Evolutionary conservation across 2,888 invertebrate species (phyloP).

Genomic region (Caenorhabditis sulstoni): DNA sequence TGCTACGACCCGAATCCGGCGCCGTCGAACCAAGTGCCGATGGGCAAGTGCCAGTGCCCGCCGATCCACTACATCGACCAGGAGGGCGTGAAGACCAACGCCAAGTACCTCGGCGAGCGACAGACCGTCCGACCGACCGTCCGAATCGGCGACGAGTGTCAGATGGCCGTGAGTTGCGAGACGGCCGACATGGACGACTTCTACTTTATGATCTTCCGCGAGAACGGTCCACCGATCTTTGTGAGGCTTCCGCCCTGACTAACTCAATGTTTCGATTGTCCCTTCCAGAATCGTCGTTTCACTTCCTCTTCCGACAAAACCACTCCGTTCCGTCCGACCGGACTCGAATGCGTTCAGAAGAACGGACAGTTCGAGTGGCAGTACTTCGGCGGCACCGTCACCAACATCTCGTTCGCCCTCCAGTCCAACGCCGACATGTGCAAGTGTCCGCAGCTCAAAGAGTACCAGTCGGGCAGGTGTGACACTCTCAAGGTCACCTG

Average conservation of each 20-base stretch:
- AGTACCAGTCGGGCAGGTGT: background rate
- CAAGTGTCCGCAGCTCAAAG: background rate
- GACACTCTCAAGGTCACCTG: background rate
- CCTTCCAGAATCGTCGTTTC: slow-evolving; percentile 8
- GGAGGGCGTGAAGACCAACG: background rate
- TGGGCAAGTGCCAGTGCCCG: slow-evolving; percentile 1
- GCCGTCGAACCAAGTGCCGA: background rate
- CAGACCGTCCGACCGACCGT: slow-evolving; percentile 1
- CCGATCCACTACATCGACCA: background rate
- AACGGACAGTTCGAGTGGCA: slow-evolving; percentile 4
- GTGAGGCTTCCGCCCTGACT: background rate
- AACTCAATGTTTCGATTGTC: background rate
- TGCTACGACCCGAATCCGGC: background rate
- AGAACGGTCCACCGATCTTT: slow-evolving; percentile 9
- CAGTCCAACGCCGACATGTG: background rate
- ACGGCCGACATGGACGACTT: background rate
- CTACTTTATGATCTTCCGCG: slow-evolving; percentile 17
- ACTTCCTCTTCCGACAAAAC: background rate
- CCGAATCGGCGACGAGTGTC: background rate
- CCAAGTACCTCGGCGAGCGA: background rate
- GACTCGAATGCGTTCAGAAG: background rate
- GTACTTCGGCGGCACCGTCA: slow-evolving; percentile 1
- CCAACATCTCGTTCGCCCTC: slow-evolving; percentile 3
- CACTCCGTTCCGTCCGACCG: background rate
- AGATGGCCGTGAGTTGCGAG: slow-evolving; percentile 1